Percentiles rank a stretch among this genome's conserved stretches.
These are phyloP conservation scores for Alsophila aescularia DNA, from an alignment of 2,888 invertebrate species.

Conservation along the genomic window DNA sequence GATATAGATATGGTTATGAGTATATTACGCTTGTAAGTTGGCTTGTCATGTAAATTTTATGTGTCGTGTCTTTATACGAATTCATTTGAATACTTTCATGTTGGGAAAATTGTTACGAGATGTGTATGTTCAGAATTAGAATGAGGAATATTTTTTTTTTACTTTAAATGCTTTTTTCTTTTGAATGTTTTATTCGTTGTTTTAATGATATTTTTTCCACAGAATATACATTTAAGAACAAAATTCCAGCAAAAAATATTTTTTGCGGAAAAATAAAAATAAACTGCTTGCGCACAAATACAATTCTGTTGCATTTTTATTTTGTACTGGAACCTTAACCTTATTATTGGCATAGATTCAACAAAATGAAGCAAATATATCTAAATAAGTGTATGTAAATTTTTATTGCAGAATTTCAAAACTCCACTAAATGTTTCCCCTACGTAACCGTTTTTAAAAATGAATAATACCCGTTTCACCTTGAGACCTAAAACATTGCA, in stretches of 20 bases:
- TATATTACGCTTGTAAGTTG: conserved; percentile 65
- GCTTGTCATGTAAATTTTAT: conserved; percentile 72
- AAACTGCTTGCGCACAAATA: conserved; percentile 6
- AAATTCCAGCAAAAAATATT: conserved; percentile 2
- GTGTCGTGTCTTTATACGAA: conserved; percentile 53
- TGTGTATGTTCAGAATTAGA: conserved; percentile 52
- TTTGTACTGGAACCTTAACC: conserved; percentile 44
- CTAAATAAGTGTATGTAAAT: conserved; percentile 45
- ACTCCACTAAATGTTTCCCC: conserved; percentile 42
- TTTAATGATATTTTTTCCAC: neutral
- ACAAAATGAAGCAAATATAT: conserved; percentile 39
- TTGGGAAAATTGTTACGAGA: conserved; percentile 53
- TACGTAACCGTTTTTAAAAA: conserved; percentile 45
- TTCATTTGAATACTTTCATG: conserved; percentile 51
- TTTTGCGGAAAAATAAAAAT: conserved; percentile 1
- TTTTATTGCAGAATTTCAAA: conserved; percentile 48
- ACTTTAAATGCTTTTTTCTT: conserved; percentile 20
- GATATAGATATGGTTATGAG: conserved; percentile 67
- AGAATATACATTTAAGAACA: neutral
- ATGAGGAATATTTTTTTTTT: conserved; percentile 44
- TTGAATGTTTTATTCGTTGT: conserved; percentile 14
- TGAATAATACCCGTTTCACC: conserved; percentile 63
- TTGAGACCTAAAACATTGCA: conserved; percentile 69
- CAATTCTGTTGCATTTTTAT: conserved; percentile 39
- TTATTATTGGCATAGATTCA: conserved; percentile 56